phyloP scores from a whole-genome alignment of 2,888 invertebrate species.

The Shargacucullia verbasci region DNA sequence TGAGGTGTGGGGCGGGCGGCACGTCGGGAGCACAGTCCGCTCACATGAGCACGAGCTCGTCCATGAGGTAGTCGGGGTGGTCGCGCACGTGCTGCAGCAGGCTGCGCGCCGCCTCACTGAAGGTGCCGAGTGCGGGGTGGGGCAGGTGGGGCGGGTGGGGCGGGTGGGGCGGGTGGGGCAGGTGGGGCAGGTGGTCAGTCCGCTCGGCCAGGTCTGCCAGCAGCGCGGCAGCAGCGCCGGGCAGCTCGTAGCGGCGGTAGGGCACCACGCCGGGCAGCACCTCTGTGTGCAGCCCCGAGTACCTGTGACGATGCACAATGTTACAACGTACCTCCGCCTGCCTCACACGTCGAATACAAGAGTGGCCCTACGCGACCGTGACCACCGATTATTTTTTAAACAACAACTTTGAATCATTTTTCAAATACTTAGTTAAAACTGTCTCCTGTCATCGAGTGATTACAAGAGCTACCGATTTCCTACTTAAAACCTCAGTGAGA shows the following conservation, averaged over 20 bases:
- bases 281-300: constrained; percentile 64
- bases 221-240: constrained; percentile 63
- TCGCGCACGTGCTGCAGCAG: constrained; percentile 57
- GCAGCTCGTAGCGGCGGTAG: constrained; percentile 77
- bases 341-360: not conserved
- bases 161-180: constrained; percentile 10
- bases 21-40: too few species aligned
- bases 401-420: too few species aligned
- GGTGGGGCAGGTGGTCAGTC: too few species aligned
- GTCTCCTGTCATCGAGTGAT: too few species aligned
- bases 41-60: constrained; percentile 65
- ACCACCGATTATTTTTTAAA: too few species aligned
- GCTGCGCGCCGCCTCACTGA: constrained; percentile 31
- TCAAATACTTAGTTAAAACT: too few species aligned
- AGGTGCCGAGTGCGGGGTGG: constrained; percentile 53
- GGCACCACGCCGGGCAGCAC: constrained; percentile 67
- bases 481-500: too few species aligned
- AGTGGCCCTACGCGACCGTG: too few species aligned
- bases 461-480: too few species aligned
- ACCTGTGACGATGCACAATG: too few species aligned
- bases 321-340: too few species aligned
- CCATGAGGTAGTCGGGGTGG: constrained; percentile 69
- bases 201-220: constrained; percentile 60
- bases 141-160: constrained; percentile 54
- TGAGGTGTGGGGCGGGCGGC: not conserved